phyloP scores from a whole-genome alignment of 2,113 vertebrate genomes.

The Vombatus ursinus region DNA sequence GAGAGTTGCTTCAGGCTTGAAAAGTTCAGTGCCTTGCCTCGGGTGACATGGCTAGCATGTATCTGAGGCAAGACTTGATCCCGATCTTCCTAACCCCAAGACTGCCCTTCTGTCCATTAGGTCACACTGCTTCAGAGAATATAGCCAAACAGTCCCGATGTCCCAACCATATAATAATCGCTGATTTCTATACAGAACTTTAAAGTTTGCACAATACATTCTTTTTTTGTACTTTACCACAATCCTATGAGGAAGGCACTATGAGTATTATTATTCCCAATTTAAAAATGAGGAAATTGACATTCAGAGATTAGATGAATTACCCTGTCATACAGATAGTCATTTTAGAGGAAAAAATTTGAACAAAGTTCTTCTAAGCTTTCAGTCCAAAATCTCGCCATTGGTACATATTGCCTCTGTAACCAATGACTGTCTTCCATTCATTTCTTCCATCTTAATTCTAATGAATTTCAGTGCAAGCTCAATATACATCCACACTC shows the following conservation, averaged over 20 bases:
- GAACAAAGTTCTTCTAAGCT: not conserved
- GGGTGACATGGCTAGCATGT: not conserved
- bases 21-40: not conserved
- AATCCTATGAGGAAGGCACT: not conserved
- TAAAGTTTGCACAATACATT: not conserved
- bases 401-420: too few relatives aligned
- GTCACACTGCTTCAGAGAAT: not conserved
- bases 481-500: too few relatives aligned
- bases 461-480: too few relatives aligned
- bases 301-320: not conserved
- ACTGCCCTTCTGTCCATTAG: not conserved
- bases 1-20: not conserved
- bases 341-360: not conserved
- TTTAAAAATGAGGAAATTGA: not conserved
- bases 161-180: not conserved
- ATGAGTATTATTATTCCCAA: not conserved
- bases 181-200: not conserved
- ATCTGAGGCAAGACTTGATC: not conserved
- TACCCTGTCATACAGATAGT: not conserved
- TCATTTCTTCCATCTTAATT: too few relatives aligned
- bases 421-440: too few relatives aligned
- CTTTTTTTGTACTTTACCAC: not conserved
- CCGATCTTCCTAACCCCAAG: not conserved
- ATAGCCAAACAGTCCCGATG: not conserved
- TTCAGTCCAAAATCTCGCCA: not conserved